Base-by-base conservation (phyloP, 1,140 invertebrate species). In the Platyscapa corneri region DNA sequence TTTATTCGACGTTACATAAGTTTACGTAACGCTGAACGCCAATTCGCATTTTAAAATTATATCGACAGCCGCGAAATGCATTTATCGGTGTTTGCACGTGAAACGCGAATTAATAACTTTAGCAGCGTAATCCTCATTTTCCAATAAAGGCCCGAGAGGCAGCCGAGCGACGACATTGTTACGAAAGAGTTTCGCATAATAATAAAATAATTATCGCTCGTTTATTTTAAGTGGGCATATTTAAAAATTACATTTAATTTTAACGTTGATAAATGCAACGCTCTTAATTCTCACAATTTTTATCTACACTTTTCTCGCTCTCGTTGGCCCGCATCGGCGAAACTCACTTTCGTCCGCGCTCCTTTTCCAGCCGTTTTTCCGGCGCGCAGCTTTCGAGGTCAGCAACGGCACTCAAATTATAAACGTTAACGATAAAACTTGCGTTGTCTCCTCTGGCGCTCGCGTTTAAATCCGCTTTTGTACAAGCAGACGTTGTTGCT, bases 401-500 rank as follows among this genome's bases (percentile, higher is more conserved):
- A 64, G 76, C 82, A 76, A 83, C 76, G 72, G 3, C 7, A 64
- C 53, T 56, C 10, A 34, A 60, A 75, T 83, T 75, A 64, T 83
- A 76, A 60, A 76, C 46, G 32, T 83, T 83, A 46, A 76, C 65
- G 30, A 60, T 60, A 83, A 83, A 74, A 74, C n/a, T n/a, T n/a
- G n/a, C n/a, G 32, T 76, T 46, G n/a, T 46, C 20, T 37, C 34
- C 34, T 64, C 12, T 49, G 7, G 32, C 12, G 18, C 49, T 77
- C 20, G 1, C 65, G 49, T 72, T 82, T 49, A 46, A 83, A 83
- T 64, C 30, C 56, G 42, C 42, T 83, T 77, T 83, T 77, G 77
- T 77, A 37, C 49, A 77, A 83, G 74, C 37, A 77, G 8, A 64
- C 27, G 53, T 64, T n/a, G n/a, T n/a, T n/a, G n/a, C n/a, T n/a